A percentile compares a stretch with the other conserved stretches of the same genome.
These are phyloP conservation scores for Tromatobia lineatoria DNA, from an alignment of 2,888 invertebrate genomes.

Conservation along the genomic window DNA sequence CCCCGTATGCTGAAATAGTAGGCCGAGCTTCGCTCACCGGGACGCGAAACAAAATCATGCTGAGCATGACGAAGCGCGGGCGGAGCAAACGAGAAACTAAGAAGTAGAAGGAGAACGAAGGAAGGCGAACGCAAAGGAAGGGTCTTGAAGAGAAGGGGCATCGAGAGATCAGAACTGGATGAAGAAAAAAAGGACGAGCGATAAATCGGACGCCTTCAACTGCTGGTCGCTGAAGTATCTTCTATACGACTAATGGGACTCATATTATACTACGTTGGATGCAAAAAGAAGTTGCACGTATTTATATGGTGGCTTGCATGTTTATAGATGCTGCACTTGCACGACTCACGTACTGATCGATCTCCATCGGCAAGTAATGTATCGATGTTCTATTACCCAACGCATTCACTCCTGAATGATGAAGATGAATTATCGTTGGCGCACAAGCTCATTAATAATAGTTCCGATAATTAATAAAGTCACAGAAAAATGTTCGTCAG, in stretches of 20 bases:
- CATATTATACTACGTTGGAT: constrained; percentile 17
- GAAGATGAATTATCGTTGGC: constrained; percentile 3
- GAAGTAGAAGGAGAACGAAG: constrained; percentile 21
- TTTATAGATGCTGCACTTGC: neutral
- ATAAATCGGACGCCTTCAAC: constrained; percentile 64
- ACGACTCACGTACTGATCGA: constrained; percentile 30
- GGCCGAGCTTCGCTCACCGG: constrained; percentile 64
- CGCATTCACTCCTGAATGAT: neutral
- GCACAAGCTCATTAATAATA: neutral
- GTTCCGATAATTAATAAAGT: no score
- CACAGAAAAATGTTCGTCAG: no score
- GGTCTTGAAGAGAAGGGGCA: constrained; percentile 12
- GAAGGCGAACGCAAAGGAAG: constrained; percentile 33
- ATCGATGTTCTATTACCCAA: constrained; percentile 8
- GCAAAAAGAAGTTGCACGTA: constrained; percentile 29
- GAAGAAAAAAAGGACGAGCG: constrained; percentile 53
- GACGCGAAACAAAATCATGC: constrained; percentile 68
- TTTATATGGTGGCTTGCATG: neutral
- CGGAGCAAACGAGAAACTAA: constrained; percentile 52
- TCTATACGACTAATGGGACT: constrained; percentile 52
- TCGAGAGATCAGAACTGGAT: constrained; percentile 5
- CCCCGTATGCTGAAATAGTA: constrained; percentile 59
- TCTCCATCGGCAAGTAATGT: constrained; percentile 36
- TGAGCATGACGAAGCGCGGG: constrained; percentile 64
- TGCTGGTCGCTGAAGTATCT: constrained; percentile 41